A percentile compares a stretch with the other conserved stretches of the same genome.
phyloP scores from a whole-genome alignment of 2,888 invertebrate species.

The Drosophila ezoana region DNA sequence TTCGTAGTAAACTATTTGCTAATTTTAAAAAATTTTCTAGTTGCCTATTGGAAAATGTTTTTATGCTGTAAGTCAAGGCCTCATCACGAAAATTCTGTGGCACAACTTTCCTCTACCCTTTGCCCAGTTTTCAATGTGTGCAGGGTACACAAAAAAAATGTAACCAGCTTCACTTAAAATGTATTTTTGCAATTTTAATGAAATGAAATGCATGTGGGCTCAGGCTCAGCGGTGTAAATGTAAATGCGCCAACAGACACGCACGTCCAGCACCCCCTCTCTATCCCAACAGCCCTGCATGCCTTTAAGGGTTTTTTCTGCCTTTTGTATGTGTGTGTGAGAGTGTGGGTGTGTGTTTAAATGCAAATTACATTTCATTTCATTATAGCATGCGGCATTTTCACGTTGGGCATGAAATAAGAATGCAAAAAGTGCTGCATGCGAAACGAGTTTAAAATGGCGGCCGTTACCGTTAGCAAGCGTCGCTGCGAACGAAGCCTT shows the following conservation, averaged over 20 bases:
- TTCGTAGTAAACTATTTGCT: background rate
- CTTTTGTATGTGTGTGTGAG: conserved; percentile 17
- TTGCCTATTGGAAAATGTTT: background rate
- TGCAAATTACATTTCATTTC: conserved; percentile 78
- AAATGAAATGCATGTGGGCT: conserved; percentile 75
- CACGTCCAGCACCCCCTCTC: conserved; percentile 28
- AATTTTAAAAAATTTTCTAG: background rate
- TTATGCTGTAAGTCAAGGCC: background rate
- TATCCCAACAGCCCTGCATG: conserved; percentile 10
- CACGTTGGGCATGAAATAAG: conserved; percentile 63
- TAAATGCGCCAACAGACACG: conserved; percentile 66
- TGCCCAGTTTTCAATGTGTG: background rate
- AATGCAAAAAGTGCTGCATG: conserved; percentile 67
- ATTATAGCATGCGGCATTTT: conserved; percentile 75
- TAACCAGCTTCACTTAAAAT: conserved; percentile 62
- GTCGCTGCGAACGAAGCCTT: conserved; percentile 51
- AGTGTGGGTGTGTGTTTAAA: conserved; percentile 65
- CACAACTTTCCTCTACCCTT: conserved; percentile 6
- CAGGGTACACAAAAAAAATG: conserved; percentile 27
- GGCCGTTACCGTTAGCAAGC: conserved; percentile 71
- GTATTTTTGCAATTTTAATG: conserved; percentile 77
- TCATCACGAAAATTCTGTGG: background rate
- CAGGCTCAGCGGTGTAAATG: conserved; percentile 46
- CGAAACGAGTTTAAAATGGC: conserved; percentile 77
- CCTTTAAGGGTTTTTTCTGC: conserved; percentile 35